Conservation (phyloP, 2,888 invertebrate species). For the Adineta ricciae region DNA sequence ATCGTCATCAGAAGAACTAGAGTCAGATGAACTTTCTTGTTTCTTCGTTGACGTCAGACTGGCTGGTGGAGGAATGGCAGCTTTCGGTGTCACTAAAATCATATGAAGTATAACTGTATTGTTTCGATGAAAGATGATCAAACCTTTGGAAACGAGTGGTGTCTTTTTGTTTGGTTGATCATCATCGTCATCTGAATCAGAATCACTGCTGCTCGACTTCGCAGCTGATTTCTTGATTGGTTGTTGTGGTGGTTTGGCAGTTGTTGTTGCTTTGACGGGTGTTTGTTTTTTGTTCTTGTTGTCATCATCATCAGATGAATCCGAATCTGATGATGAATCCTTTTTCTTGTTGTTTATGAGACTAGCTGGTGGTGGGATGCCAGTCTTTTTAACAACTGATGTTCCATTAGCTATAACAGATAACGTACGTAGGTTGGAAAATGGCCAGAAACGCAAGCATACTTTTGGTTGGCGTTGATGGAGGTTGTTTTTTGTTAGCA, state of each 20-base stretch:
- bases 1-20: constrained; percentile 15
- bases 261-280: not conserved
- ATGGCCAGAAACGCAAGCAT: not conserved
- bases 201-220: too few species aligned
- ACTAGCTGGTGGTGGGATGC: not conserved
- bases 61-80: not conserved
- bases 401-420: not conserved
- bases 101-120: too few species aligned
- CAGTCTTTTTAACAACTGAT: not conserved
- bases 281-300: not conserved
- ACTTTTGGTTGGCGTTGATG: not conserved
- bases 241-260: not conserved
- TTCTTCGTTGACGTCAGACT: not conserved
- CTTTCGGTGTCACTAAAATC: too few species aligned
- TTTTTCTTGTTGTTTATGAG: not conserved
- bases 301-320: not conserved
- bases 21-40: not conserved
- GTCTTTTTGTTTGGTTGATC: too few species aligned
- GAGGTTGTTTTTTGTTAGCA: not conserved
- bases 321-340: not conserved
- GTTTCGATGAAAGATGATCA: too few species aligned
- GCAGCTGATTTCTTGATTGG: not conserved
- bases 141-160: too few species aligned
- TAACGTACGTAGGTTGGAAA: too few species aligned
- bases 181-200: too few species aligned